Conservation (phyloP, 2,113 vertebrate genomes). For the Platycercus adscitus region DNA sequence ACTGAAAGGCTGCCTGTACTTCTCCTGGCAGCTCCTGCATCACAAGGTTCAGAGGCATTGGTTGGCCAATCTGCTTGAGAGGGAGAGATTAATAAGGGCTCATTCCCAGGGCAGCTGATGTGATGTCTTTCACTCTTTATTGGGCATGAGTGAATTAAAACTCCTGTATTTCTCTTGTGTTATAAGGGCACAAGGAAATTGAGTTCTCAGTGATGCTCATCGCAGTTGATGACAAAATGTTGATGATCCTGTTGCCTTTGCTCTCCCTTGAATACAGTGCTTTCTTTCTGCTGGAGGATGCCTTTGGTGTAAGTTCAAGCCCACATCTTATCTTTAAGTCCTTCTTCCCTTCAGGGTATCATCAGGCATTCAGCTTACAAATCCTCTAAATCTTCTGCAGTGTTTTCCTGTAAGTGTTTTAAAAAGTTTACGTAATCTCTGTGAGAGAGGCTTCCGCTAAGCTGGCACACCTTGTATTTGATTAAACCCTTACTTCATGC, state of each 20-base stretch:
- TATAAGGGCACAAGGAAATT: neutral
- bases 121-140: neutral
- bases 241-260: neutral
- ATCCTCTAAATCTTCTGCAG: constrained; percentile 53
- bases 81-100: neutral
- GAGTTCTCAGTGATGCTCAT: neutral
- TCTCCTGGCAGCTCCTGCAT: neutral
- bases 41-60: accelerated
- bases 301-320: neutral
- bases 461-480: constrained; percentile 21
- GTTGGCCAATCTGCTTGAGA: neutral
- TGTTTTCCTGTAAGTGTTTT: constrained; percentile 1
- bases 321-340: constrained; percentile 29
- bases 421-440: constrained; percentile 27
- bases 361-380: constrained; percentile 48
- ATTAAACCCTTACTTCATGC: neutral
- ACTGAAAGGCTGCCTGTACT: neutral
- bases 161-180: neutral
- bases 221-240: neutral
- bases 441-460: neutral
- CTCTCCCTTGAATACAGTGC: neutral
- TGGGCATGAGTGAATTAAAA: neutral
- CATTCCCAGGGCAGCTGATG: neutral
- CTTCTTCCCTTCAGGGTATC: constrained; percentile 49
- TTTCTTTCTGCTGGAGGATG: neutral